phyloP scores from a whole-genome alignment of 2,888 invertebrate species.

The Polydrusus pterygomalis region DNA sequence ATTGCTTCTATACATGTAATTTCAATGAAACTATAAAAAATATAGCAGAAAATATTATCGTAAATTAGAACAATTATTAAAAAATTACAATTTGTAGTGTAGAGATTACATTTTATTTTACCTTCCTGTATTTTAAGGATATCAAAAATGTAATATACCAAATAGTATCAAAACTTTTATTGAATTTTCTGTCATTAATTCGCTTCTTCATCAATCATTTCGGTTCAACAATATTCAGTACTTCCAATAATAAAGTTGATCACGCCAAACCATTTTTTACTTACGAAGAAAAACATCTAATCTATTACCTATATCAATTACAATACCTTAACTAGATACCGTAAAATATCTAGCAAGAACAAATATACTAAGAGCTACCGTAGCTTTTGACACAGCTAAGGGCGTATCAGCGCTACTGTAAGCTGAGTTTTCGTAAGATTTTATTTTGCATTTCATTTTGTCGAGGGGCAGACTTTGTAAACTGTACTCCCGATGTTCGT shows the following conservation, averaged over 20 bases:
- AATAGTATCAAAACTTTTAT: too few relatives aligned
- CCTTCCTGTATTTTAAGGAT: too few relatives aligned
- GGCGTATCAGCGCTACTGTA: slow-evolving; percentile 49
- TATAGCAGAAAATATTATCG: too few relatives aligned
- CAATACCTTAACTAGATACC: slow-evolving; percentile 59
- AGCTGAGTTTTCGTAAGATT: slow-evolving; percentile 66
- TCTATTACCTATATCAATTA: slow-evolving; percentile 27
- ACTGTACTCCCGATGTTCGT: slow-evolving; percentile 88
- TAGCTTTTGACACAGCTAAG: slow-evolving; percentile 24
- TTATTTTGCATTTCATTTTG: slow-evolving; percentile 88
- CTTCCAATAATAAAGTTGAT: not conserved
- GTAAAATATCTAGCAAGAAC: slow-evolving; percentile 61
- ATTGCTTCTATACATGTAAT: too few relatives aligned
- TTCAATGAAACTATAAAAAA: too few relatives aligned
- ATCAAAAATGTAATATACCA: too few relatives aligned
- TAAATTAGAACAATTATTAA: too few relatives aligned
- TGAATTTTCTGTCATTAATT: too few relatives aligned
- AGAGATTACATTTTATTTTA: too few relatives aligned
- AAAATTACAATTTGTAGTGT: too few relatives aligned
- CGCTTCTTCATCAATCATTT: not conserved
- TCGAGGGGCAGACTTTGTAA: slow-evolving; percentile 88
- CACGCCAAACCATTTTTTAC: slow-evolving; percentile 4
- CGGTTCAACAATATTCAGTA: not conserved
- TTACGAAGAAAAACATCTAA: slow-evolving; percentile 30
- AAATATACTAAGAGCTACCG: slow-evolving; percentile 56